Evolutionary conservation across 2,797 vertebrate species (phyloP).

Genomic region (Centropyge bicolor): DNA sequence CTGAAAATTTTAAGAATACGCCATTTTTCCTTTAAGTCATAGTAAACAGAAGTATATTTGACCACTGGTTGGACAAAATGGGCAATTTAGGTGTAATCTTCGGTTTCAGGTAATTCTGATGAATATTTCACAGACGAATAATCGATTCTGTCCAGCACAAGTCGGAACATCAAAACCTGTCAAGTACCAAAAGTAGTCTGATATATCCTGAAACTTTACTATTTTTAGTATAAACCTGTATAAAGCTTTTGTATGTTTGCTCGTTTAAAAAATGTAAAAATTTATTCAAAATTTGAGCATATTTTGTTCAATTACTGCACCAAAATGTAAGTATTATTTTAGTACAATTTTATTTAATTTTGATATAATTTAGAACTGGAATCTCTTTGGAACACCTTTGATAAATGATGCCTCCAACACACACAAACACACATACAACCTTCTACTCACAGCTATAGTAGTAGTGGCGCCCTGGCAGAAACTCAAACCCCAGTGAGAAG

Average conservation of each 20-base stretch:
- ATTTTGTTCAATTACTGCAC: background rate
- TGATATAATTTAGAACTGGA: background rate
- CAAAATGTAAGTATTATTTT: background rate
- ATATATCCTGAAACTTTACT: background rate
- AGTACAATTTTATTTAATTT: background rate
- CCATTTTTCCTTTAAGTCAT: background rate
- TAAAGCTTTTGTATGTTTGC: background rate
- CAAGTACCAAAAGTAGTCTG: background rate
- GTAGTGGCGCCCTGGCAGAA: constrained; percentile 91
- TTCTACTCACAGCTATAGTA: constrained; percentile 95
- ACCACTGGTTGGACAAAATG: background rate
- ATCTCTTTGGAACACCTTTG: background rate
- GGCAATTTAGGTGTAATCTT: background rate
- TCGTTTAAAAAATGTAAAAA: background rate
- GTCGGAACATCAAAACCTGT: background rate
- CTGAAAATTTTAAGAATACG: background rate
- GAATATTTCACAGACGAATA: background rate
- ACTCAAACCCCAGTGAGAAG: constrained; percentile 94
- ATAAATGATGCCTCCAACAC: background rate
- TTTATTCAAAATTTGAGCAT: background rate
- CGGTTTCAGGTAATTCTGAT: background rate
- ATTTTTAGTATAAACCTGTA: background rate
- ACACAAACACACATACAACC: constrained; percentile 5
- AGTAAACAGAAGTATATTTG: background rate
- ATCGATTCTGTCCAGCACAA: background rate